Percentiles rank a stretch among this genome's conserved stretches.
phyloP scores from a whole-genome alignment of 1,140 invertebrate genomes.

The Phymorhynchus buccinoides region DNA sequence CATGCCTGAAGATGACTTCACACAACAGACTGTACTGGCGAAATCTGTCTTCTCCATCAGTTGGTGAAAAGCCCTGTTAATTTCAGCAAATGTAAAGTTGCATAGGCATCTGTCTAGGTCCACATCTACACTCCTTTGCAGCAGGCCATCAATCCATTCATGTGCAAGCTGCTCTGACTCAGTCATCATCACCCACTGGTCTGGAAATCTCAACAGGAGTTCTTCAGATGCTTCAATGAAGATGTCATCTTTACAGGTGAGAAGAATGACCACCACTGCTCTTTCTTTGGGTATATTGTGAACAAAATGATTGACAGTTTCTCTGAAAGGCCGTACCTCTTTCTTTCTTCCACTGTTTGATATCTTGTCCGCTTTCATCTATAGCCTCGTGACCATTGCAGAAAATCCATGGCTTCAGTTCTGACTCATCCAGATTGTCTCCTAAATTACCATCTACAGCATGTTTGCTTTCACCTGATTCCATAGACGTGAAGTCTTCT shows the following conservation, averaged over 20 bases:
- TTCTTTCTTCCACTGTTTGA: constrained; percentile 56
- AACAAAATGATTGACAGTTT: constrained; percentile 51
- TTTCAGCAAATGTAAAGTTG: constrained; percentile 53
- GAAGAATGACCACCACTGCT: constrained; percentile 54
- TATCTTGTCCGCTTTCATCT: constrained; percentile 34
- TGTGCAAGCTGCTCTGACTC: constrained; percentile 49
- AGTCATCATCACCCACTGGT: constrained; percentile 60
- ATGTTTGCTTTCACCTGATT: constrained; percentile 33
- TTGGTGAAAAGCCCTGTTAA: constrained; percentile 47
- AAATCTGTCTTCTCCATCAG: constrained; percentile 33
- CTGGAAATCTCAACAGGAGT: constrained; percentile 49
- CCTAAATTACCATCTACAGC: constrained; percentile 37
- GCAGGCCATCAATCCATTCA: constrained; percentile 49
- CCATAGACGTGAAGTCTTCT: constrained; percentile 46
- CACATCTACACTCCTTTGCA: constrained; percentile 43
- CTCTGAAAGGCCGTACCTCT: constrained; percentile 56
- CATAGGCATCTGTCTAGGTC: constrained; percentile 45
- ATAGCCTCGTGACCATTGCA: constrained; percentile 56
- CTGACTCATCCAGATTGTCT: constrained; percentile 44
- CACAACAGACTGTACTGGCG: constrained; percentile 40
- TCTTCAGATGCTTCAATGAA: constrained; percentile 61
- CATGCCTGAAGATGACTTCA: constrained; percentile 53
- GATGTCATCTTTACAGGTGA: constrained; percentile 57
- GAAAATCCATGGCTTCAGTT: constrained; percentile 55
- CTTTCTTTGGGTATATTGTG: constrained; percentile 54